phyloP scores from a whole-genome alignment of 2,888 invertebrate genomes.

The Myathropa florea region DNA sequence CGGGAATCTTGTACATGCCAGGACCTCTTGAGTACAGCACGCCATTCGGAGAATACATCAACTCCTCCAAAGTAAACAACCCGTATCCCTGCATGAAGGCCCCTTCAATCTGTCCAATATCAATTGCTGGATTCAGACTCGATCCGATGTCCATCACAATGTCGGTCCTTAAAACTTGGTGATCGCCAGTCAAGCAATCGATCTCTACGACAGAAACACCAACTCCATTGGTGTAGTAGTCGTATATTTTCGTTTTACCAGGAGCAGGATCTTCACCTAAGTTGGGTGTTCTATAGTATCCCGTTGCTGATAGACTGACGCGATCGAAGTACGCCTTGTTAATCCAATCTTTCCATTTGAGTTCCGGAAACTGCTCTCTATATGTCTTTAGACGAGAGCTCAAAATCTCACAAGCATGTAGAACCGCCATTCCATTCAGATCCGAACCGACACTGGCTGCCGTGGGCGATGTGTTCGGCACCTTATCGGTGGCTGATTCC shows the following conservation, averaged over 20 bases:
- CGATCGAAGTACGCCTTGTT: constrained; percentile 88
- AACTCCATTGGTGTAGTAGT: constrained; percentile 93
- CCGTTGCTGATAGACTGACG: constrained; percentile 90
- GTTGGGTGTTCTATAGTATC: constrained; percentile 89
- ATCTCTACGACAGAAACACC: constrained; percentile 95
- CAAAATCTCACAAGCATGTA: constrained; percentile 90
- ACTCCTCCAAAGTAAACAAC: constrained; percentile 93
- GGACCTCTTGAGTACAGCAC: constrained; percentile 92
- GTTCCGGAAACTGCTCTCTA: constrained; percentile 88
- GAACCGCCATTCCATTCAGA: constrained; percentile 94
- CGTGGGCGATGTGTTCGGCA: constrained; percentile 94
- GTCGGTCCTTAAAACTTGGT: constrained; percentile 92
- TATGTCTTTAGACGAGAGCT: constrained; percentile 88
- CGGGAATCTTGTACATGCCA: constrained; percentile 96
- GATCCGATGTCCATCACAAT: constrained; percentile 98
- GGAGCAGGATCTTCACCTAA: constrained; percentile 87
- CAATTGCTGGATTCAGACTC: constrained; percentile 97
- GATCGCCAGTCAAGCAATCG: constrained; percentile 96
- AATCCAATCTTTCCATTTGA: constrained; percentile 93
- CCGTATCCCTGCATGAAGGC: constrained; percentile 97
- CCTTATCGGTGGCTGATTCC: constrained; percentile 94
- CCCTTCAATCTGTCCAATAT: constrained; percentile 98
- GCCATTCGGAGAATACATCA: constrained; percentile 92
- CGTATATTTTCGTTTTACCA: constrained; percentile 87
- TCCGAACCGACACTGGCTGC: constrained; percentile 95